Base-by-base conservation (phyloP, 2,888 invertebrate species). In the Mythimna loreyi region DNA sequence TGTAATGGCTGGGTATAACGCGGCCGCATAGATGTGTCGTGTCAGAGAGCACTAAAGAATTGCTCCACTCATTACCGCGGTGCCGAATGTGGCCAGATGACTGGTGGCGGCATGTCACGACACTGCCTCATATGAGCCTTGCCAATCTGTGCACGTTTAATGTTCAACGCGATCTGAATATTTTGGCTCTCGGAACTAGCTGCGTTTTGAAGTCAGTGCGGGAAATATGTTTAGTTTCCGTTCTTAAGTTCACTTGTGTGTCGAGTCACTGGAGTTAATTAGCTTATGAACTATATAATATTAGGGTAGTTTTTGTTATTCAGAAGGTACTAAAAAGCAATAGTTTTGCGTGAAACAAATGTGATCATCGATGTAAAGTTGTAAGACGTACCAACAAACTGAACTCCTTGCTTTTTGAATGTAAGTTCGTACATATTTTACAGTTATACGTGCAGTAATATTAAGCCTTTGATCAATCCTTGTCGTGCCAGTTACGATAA, bases 41-140 rank as follows among this genome's bases (percentile, higher is more conserved):
- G 94, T 85, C 86, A 82, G 80, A 82, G 73, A 87, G 91, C 89
- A 93, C 89, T 94, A 93, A 93, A 91, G 91, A 89, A 92, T 88
- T 87, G 88, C 88, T 84, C 83, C 86, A 87, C 91, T 93, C 90
- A 91, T 93, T 92, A 92, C 84, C 84, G 88, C 81, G 87, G 85
- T 89, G 89, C 89, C 88, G 87, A 92, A 91, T 89, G 89, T 89
- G 85, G 82, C 72, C 67, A 75, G 69, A 86, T 89, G 89, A 91
- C 86, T 91, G 86, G 89, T 89, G 86, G 87, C 75, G 72, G 75
- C 66, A 78, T 85, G 88, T 88, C 92, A 92, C 91, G 92, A 85
- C 83, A 92, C 79, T 83, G 75, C 62, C 63, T 78, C 78, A 79
- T 81, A 62, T 74, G 79, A 43, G 53, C 52, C 72, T 70, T 53